These are phyloP conservation scores for Serinus canaria DNA, from an alignment of 2,113 vertebrate genomes.

Conservation along the genomic window DNA sequence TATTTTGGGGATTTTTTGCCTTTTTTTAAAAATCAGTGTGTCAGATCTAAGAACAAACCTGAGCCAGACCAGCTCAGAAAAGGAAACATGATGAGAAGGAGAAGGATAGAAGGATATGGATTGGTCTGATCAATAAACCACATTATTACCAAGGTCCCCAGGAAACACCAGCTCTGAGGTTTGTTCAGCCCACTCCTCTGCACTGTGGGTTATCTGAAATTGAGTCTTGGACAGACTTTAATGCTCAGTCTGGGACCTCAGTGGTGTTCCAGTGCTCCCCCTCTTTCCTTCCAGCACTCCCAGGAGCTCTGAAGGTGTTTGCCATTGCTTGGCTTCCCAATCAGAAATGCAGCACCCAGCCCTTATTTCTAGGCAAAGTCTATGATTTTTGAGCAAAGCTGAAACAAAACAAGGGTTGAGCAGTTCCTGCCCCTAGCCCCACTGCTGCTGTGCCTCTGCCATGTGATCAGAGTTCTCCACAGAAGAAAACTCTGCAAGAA, in stretches of 20 bases:
- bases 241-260: neutral
- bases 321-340: neutral
- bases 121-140: neutral
- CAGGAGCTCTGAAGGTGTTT: neutral
- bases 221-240: neutral
- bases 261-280: neutral
- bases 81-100: neutral
- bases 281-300: neutral
- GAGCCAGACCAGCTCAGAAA: neutral
- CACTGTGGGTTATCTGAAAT: neutral
- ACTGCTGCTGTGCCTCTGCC: neutral
- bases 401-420: neutral
- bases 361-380: neutral
- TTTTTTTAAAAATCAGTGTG: neutral
- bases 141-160: neutral
- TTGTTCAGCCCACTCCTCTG: neutral
- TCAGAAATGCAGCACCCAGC: neutral
- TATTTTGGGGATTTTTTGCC: fast-evolving
- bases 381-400: neutral
- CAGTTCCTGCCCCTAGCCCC: neutral
- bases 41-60: neutral
- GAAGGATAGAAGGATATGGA: neutral
- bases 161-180: neutral
- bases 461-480: fast-evolving
- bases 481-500: neutral